A percentile compares a stretch with the other conserved stretches of the same genome.
Evolutionary conservation across 2,113 vertebrate species (phyloP).

Genomic region (pig (Sus scrofa)): DNA sequence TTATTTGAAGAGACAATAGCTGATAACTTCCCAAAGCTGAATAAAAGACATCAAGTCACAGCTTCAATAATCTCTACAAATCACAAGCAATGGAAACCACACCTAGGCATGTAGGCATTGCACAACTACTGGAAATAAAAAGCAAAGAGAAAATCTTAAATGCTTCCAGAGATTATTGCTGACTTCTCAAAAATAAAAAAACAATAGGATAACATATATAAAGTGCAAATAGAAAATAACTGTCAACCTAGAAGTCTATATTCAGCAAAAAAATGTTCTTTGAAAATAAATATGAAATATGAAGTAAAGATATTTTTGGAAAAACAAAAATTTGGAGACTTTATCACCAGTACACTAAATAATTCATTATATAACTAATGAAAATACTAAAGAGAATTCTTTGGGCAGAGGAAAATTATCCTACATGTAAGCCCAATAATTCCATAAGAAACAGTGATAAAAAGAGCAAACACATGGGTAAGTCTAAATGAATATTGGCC

Average conservation of each 20-base stretch:
- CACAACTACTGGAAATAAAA: neutral
- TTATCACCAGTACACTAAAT: neutral
- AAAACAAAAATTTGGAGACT: neutral
- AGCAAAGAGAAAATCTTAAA: neutral
- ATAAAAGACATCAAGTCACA: neutral
- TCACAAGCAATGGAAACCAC: neutral
- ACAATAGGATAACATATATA: neutral
- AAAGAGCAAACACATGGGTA: neutral
- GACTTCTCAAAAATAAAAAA: neutral
- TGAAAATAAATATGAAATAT: slow-evolving; percentile 15
- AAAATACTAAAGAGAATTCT: neutral
- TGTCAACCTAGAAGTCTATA: neutral
- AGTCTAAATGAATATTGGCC: neutral
- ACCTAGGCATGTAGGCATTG: neutral
- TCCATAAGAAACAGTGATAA: neutral
- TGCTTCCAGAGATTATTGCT: neutral
- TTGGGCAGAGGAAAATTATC: neutral
- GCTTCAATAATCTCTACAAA: neutral
- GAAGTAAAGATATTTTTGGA: neutral
- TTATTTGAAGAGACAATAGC: neutral
- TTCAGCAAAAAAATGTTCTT: neutral
- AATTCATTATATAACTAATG: neutral
- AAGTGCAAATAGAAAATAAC: neutral
- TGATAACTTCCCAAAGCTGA: neutral
- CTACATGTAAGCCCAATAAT: neutral